Evolutionary conservation across 2,113 vertebrate genomes (phyloP).

Genomic region (Promerops cafer): DNA sequence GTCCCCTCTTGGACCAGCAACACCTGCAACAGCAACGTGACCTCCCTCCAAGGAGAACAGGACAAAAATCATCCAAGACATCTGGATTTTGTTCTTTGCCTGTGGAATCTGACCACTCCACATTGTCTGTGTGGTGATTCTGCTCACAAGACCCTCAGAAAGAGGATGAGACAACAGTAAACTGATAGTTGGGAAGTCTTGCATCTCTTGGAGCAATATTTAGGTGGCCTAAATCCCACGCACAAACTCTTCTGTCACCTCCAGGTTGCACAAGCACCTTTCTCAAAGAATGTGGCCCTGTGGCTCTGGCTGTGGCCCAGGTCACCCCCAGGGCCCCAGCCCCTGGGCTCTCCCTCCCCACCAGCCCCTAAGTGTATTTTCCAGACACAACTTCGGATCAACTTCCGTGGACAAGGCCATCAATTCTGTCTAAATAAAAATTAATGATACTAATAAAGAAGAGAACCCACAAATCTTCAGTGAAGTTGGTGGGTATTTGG

Average conservation of each 20-base stretch:
- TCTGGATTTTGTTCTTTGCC: not conserved
- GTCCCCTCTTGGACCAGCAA: not conserved
- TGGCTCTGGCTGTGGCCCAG: not conserved
- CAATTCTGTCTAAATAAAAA: slow-evolving; percentile 12
- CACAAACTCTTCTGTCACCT: not conserved
- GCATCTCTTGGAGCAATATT: not conserved
- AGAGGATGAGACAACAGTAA: not conserved
- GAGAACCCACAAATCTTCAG: slow-evolving; percentile 18
- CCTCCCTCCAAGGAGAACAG: not conserved
- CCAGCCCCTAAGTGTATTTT: not conserved
- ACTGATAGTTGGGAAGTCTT: not conserved
- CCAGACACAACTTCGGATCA: not conserved
- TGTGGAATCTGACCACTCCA: not conserved
- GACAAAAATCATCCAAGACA: not conserved
- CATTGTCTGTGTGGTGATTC: fast-evolving
- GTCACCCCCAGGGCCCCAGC: not conserved
- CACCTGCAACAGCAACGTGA: not conserved
- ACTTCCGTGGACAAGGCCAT: not conserved
- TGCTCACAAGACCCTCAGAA: not conserved
- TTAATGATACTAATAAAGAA: slow-evolving; percentile 17
- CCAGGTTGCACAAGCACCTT: not conserved
- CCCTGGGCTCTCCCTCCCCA: not conserved
- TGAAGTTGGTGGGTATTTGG: not conserved
- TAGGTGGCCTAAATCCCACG: not conserved
- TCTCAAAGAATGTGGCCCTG: not conserved